Evolutionary conservation across 1,140 invertebrate species (phyloP), one percentile per base, ranked within the genome.

Genomic region (Drosophila serrata): DNA sequence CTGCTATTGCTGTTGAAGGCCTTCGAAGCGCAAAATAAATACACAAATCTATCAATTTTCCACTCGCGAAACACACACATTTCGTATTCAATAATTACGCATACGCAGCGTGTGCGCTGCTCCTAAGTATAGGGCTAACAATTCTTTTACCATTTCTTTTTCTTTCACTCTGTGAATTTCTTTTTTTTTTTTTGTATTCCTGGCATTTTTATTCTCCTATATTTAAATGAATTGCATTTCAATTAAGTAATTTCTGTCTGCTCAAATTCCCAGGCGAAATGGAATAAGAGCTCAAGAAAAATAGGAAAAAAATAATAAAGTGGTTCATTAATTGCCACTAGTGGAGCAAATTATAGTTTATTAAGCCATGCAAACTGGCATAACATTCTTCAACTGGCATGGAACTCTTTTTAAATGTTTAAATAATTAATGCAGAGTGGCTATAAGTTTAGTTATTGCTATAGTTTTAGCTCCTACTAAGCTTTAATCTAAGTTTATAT

Each of bases 171-270:
- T 8, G 12, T 45, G 3, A 0, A 17, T 12, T 12, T 12, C 31
- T 12, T 49, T 49, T 58, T 37, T 64, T 51, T n/a, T 12, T 9
- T 12, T 49, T 49, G 53, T 37, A 61, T 51, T 37, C 27, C 17
- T 48, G 11, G 1, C 17, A 19, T 12, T 40, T 49, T 64, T 67
- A 40, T 9, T 12, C 45, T 58, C 42, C 51, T 59, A 72, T 73
- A 72, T 57, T 72, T 72, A 72, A 55, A 56, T 55, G 53, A 37
- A 49, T 56, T 82, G 60, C 79, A 76, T 87, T 87, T 88, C 85
- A 87, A 87, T 87, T 88, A 87, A 87, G 84, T 80, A 78, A 88
- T 88, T 78, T 80, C 60, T 84, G 84, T 80, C 81, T 87, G 84
- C 77, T 67, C 49, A 84, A 88, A 81, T 87, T 87, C 84, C 84